A percentile compares a stretch with the other conserved stretches of the same genome.
Evolutionary conservation across 2,113 vertebrate species (phyloP).

Genomic region (Ptyas mucosa): DNA sequence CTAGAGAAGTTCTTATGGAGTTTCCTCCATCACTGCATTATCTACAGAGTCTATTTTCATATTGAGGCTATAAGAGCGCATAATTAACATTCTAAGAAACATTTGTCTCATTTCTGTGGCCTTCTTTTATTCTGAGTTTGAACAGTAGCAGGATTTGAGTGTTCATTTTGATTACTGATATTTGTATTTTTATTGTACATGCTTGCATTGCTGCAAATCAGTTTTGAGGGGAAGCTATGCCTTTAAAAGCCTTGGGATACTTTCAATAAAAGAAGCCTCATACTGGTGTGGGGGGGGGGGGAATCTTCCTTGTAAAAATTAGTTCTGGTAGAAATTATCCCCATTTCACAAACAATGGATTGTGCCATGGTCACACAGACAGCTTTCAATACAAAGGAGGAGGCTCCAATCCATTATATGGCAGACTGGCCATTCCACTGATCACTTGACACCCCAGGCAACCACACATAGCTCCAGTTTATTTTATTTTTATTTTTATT

Average conservation of each 20-base stretch:
- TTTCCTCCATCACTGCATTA: background rate
- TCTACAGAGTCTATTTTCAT: background rate
- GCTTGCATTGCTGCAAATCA: background rate
- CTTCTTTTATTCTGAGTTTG: background rate
- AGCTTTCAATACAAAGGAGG: background rate
- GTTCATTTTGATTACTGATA: background rate
- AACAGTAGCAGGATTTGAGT: background rate
- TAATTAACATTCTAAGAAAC: background rate
- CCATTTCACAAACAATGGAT: background rate
- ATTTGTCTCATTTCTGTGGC: background rate
- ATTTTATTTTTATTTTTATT: too few species aligned
- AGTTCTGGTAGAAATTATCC: background rate
- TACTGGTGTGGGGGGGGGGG: rapidly evolving
- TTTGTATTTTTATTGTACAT: background rate
- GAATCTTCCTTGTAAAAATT: background rate
- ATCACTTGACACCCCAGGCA: background rate
- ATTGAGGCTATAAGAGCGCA: background rate
- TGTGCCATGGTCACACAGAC: background rate
- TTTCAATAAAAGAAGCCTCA: background rate
- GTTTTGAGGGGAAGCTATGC: background rate
- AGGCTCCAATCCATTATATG: background rate
- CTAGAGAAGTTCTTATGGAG: background rate
- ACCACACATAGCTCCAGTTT: background rate
- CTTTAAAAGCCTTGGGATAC: background rate
- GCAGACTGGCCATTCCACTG: background rate